These are phyloP conservation scores for Stichodactyla helianthus DNA, from an alignment of 64 coral and sea anemone species.

Conservation along the genomic window DNA sequence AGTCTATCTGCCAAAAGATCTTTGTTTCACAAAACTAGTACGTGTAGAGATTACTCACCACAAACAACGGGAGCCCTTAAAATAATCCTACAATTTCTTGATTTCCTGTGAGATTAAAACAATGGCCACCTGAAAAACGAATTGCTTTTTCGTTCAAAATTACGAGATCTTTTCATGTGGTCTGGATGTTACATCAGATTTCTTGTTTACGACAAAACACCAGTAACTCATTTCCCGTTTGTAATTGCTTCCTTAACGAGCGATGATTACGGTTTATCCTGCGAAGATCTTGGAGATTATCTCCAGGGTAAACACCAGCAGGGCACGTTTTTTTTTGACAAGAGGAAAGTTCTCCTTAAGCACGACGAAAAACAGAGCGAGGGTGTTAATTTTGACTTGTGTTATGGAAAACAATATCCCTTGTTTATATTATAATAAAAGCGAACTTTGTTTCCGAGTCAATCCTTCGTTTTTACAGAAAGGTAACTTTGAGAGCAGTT, in stretches of 20 bases:
- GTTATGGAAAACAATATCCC: not conserved
- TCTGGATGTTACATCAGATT: not conserved
- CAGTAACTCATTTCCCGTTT: not conserved
- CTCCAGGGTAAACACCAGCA: not conserved
- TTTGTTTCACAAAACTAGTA: too few relatives aligned
- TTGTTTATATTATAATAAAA: not conserved
- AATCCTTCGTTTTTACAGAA: not conserved
- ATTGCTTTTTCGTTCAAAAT: not conserved
- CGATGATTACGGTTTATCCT: not conserved
- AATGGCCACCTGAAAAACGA: not conserved
- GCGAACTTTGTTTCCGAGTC: not conserved
- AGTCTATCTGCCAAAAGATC: too few relatives aligned
- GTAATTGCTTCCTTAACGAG: constrained; percentile 4
- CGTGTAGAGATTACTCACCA: not conserved
- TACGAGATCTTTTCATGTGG: not conserved
- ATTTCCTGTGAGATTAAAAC: not conserved
- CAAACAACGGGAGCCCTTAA: not conserved
- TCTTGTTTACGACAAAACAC: constrained; percentile 3
- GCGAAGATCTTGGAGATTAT: not conserved
- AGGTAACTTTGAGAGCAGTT: too few relatives aligned
- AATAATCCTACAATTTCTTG: not conserved
- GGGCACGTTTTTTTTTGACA: not conserved
- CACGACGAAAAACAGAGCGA: too few relatives aligned
- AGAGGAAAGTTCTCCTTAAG: not conserved
- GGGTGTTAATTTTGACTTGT: not conserved